These are phyloP conservation scores for Lamellibrachia luymesi DNA, from an alignment of 1,140 invertebrate species.

Conservation along the genomic window DNA sequence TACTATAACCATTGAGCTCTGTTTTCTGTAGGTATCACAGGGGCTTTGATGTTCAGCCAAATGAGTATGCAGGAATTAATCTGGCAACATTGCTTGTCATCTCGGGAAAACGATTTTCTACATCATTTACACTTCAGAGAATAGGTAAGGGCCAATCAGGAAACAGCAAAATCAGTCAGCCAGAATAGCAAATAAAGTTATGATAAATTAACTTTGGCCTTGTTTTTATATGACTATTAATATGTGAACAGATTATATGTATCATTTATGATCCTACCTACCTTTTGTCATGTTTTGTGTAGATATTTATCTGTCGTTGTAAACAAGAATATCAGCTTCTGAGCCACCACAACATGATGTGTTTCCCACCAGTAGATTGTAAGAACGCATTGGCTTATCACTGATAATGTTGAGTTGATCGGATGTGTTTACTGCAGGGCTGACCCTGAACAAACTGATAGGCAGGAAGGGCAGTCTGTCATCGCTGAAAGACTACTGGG, in stretches of 20 bases:
- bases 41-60: slow-evolving; percentile 95
- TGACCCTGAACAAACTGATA: slow-evolving; percentile 95
- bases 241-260: too few relatives aligned
- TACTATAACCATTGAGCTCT: neutral
- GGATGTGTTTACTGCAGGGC: slow-evolving; percentile 65
- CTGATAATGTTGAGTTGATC: neutral
- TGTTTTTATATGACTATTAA: too few relatives aligned
- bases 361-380: neutral
- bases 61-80: slow-evolving; percentile 99
- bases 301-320: too few relatives aligned
- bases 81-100: slow-evolving; percentile 97
- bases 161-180: too few relatives aligned
- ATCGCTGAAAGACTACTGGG: slow-evolving; percentile 96
- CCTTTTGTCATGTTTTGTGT: too few relatives aligned
- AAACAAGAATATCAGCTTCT: too few relatives aligned
- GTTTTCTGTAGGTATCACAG: slow-evolving; percentile 73
- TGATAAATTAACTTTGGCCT: too few relatives aligned
- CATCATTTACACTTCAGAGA: slow-evolving; percentile 48
- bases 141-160: slow-evolving; percentile 43
- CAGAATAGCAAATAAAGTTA: too few relatives aligned
- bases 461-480: slow-evolving; percentile 94
- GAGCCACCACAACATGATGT: neutral
- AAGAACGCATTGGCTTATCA: neutral
- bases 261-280: too few relatives aligned
- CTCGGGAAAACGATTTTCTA: slow-evolving; percentile 85